Conservation (phyloP, 2,113 vertebrate species). For the Cololabis saira region DNA sequence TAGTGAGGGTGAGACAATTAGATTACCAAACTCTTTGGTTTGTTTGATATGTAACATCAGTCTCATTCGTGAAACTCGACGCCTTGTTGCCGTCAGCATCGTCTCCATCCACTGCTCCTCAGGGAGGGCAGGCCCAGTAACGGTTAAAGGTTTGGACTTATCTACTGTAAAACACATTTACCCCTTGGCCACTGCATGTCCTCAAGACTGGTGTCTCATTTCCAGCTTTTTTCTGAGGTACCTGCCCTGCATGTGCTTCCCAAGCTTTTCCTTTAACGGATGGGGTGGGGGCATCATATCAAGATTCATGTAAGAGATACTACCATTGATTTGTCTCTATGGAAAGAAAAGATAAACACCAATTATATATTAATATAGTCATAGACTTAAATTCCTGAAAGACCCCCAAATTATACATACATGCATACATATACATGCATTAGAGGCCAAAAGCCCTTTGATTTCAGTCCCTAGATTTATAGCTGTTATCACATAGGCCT, state of each 20-base stretch:
- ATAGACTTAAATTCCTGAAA: neutral
- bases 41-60: conserved; percentile 83
- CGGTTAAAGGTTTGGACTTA: conserved; percentile 26
- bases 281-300: conserved; percentile 24
- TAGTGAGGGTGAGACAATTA: conserved; percentile 78
- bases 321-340: conserved; percentile 60
- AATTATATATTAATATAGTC: conserved; percentile 15
- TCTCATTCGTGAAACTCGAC: conserved; percentile 78
- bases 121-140: conserved; percentile 52
- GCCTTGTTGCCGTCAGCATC: conserved; percentile 53
- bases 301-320: conserved; percentile 73
- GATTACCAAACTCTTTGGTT: conserved; percentile 80
- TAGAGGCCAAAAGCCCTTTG: neutral
- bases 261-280: conserved; percentile 48
- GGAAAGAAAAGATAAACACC: conserved; percentile 29
- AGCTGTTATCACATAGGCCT: conserved; percentile 31
- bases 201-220: conserved; percentile 49
- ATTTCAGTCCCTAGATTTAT: conserved; percentile 34
- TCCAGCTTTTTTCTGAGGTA: conserved; percentile 46
- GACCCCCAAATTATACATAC: neutral
- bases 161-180: conserved; percentile 49
- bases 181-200: conserved; percentile 25
- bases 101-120: conserved; percentile 59
- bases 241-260: conserved; percentile 7
- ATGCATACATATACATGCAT: neutral